Evolutionary conservation across 2,797 vertebrate genomes (phyloP).

Genomic region (Etheostoma perlongum): DNA sequence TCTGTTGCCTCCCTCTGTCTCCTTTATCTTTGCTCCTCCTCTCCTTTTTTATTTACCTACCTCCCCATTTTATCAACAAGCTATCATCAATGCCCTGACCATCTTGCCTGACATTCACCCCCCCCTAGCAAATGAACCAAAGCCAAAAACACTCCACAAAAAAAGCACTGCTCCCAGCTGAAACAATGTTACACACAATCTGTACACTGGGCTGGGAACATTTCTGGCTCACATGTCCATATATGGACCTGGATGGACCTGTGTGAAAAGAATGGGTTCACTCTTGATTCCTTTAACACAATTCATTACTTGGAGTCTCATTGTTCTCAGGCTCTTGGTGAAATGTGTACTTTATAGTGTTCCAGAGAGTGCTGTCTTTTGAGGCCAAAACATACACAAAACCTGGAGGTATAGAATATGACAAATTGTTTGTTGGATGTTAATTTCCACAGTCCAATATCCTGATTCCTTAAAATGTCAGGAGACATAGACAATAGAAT

Average conservation of each 20-base stretch:
- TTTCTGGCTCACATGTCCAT: conserved; percentile 73
- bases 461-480: conserved; percentile 7
- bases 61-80: conserved; percentile 35
- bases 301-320: conserved; percentile 30
- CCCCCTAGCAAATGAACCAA: conserved; percentile 10
- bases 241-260: conserved; percentile 73
- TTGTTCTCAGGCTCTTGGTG: conserved; percentile 17
- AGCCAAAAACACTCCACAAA: conserved; percentile 25
- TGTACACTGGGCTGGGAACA: conserved; percentile 61
- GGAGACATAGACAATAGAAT: neutral
- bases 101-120: conserved; percentile 23
- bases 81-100: conserved; percentile 10
- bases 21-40: conserved; percentile 2
- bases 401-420: neutral
- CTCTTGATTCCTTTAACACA: conserved; percentile 56
- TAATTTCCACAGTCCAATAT: conserved; percentile 6
- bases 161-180: conserved; percentile 43
- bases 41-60: neutral
- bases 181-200: conserved; percentile 65
- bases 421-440: conserved; percentile 35
- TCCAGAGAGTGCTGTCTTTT: conserved; percentile 13
- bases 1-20: conserved; percentile 25
- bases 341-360: conserved; percentile 11
- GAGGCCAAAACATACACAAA: neutral
- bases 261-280: conserved; percentile 63